These are phyloP conservation scores for Fregetta grallaria DNA, from an alignment of 2,113 vertebrate species.

Conservation along the genomic window DNA sequence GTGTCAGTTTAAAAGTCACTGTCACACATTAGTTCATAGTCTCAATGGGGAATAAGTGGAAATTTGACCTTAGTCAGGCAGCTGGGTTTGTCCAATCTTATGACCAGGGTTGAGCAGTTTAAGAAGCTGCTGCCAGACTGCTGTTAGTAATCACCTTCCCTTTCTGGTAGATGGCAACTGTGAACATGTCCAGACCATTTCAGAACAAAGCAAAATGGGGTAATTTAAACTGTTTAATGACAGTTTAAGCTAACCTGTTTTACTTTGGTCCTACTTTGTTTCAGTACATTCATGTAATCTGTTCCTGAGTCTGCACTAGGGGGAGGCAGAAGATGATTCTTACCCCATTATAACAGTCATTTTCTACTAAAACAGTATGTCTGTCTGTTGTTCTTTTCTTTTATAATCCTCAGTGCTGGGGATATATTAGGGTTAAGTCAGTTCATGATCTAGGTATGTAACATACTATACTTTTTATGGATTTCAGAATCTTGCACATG, in stretches of 20 bases:
- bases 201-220: slow-evolving; percentile 16
- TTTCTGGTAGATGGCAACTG: neutral
- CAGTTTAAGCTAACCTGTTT: neutral
- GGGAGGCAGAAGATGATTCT: neutral
- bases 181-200: neutral
- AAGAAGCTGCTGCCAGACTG: neutral
- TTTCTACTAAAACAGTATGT: neutral
- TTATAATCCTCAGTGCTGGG: neutral
- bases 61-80: neutral
- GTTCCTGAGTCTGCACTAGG: neutral
- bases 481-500: neutral
- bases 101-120: neutral
- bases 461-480: neutral
- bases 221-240: neutral
- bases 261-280: neutral
- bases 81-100: neutral
- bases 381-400: neutral
- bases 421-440: neutral
- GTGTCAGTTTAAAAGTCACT: neutral
- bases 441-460: neutral
- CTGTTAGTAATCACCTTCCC: neutral
- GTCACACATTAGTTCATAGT: neutral
- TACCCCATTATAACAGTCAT: neutral
- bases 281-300: neutral
- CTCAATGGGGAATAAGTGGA: neutral